Base-by-base conservation (phyloP, 2,888 invertebrate species). In the Periphyllus acericola region DNA sequence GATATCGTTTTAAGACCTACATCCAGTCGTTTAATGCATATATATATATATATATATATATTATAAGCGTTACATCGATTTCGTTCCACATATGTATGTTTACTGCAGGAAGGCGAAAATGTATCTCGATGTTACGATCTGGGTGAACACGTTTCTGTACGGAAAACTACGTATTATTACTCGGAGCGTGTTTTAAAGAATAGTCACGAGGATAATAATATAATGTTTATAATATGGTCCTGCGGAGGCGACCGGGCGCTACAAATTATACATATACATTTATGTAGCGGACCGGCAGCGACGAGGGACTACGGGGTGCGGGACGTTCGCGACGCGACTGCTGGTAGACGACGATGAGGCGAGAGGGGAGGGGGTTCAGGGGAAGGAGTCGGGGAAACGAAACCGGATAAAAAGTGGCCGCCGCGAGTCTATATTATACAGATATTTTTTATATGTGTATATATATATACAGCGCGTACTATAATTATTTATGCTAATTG, bases 401-500 rank as follows among this genome's bases (percentile, higher is more conserved):
- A 86, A 86, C 86, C 80, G 86, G 86, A 86, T 72, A 86, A 86
- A 66, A 80, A 86, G 86, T 86, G 80, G 72, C 86, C 86, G 86
- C 71, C 79, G 55, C 71, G 36, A 52, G 78, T 85, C 71, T 71
- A 34, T 52, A 72, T 55, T 17, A 52, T 78, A 36, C 9, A 9
- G 3, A 8, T 34, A 4, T 72, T 0, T 17, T 36, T 4, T 8
- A 19, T 36, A 36, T 32, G 3, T 17, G 4, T 71, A 32, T 32
- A 6, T 21, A 25, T 19, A 32, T 19, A 34, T 25, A 55, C 55
- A 5, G 21, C 60, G 25, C 21, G 1, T 34, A n/a, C 36, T 79
- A 85, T 86, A 80, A 86, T 86, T 86, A 86, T 86, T 86, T 86
- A 86, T 80, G 86, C 72, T 86, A 86, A 86, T 86, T 80, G 55